phyloP scores from a whole-genome alignment of 2,888 invertebrate species.

The Lissonota sp. region DNA sequence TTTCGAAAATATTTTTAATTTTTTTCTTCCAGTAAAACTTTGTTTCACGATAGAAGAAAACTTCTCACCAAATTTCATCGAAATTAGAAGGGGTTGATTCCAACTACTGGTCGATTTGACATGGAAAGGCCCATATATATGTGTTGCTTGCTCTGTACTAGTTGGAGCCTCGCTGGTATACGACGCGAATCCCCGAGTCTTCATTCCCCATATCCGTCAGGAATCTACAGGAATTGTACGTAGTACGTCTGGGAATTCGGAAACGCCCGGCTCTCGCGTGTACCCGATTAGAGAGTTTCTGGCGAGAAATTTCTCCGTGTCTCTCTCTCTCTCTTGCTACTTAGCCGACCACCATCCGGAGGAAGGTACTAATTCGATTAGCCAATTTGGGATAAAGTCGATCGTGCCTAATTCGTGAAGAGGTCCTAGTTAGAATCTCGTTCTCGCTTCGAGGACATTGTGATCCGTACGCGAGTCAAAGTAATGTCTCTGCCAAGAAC shows the following conservation, averaged over 20 bases:
- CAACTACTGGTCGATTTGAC: too few species aligned
- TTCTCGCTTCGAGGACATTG: neutral
- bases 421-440: neutral
- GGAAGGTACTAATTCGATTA: conserved; percentile 46
- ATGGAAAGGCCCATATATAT: too few species aligned
- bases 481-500: neutral
- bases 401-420: conserved; percentile 36
- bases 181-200: conserved; percentile 45
- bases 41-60: too few species aligned
- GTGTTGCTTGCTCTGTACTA: conserved; percentile 9
- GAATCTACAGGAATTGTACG: conserved; percentile 45
- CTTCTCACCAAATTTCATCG: too few species aligned
- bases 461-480: neutral
- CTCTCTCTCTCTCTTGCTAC: neutral
- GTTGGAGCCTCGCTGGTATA: conserved; percentile 40
- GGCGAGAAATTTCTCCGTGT: conserved; percentile 2
- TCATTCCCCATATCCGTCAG: conserved; percentile 38
- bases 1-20: too few species aligned
- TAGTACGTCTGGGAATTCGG: conserved; percentile 51
- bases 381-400: conserved; percentile 47
- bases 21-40: too few species aligned
- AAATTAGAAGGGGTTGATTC: too few species aligned
- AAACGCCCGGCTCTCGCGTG: conserved; percentile 37
- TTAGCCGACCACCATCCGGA: conserved; percentile 10
- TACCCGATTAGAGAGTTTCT: conserved; percentile 42